phyloP scores from a whole-genome alignment of 2,888 invertebrate genomes.

The Mythimna loreyi region DNA sequence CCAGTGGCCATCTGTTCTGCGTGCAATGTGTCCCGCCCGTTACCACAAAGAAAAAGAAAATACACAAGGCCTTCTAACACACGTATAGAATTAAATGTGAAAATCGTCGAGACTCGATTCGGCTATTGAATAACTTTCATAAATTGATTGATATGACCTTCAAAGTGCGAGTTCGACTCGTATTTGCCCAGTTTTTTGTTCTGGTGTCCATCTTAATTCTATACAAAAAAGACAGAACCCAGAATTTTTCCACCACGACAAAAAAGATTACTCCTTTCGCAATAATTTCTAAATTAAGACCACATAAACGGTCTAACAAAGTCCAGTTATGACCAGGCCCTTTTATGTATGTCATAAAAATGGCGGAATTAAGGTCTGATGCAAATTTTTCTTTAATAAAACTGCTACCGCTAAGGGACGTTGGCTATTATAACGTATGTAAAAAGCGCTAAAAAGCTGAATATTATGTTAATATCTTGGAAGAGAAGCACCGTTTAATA shows the following conservation, averaged over 20 bases:
- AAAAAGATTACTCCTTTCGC: slow-evolving; percentile 6
- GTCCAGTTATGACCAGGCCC: slow-evolving; percentile 46
- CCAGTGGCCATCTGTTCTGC: too few relatives aligned
- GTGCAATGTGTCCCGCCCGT: too few relatives aligned
- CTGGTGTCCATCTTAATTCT: neutral
- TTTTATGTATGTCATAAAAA: slow-evolving; percentile 59
- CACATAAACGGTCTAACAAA: slow-evolving; percentile 36
- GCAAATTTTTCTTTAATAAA: slow-evolving; percentile 65
- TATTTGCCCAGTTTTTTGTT: neutral
- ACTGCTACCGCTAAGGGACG: slow-evolving; percentile 44
- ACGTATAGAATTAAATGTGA: too few relatives aligned
- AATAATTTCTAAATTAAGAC: slow-evolving; percentile 48
- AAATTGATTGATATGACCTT: too few relatives aligned
- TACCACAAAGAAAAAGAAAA: too few relatives aligned
- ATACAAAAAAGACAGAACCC: neutral
- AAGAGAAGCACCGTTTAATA: slow-evolving; percentile 1
- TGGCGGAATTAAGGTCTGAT: slow-evolving; percentile 60
- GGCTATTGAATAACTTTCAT: too few relatives aligned
- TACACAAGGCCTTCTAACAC: too few relatives aligned
- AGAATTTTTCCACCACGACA: slow-evolving; percentile 15
- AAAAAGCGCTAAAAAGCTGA: slow-evolving; percentile 31
- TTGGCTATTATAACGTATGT: slow-evolving; percentile 19
- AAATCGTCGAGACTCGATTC: too few relatives aligned
- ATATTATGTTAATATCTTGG: slow-evolving; percentile 37
- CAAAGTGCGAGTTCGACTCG: too few relatives aligned